Evolutionary conservation across 2,888 invertebrate species (phyloP), one percentile per base, ranked within the genome.

Genomic region (Noctua comes): DNA sequence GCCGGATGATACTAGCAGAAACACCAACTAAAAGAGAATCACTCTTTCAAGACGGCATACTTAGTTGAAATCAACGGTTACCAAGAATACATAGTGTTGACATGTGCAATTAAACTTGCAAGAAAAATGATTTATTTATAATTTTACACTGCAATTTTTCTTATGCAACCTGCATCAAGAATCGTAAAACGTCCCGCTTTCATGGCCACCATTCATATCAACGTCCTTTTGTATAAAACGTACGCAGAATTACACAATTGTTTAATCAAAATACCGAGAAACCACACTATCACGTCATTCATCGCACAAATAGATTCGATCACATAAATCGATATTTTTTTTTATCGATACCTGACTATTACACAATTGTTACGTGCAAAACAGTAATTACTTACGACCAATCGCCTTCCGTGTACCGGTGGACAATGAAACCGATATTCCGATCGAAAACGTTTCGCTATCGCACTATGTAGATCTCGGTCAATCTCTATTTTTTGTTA

Each of bases 371-470:
- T 95, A 95, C 95, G 95, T 95, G 93, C 93, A 92, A 92, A 91
- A 93, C 90, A 89, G 93, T 95, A 95, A 95, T 95, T 95, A 96
- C 91, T 90, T 88, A 89, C 89, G 79, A 76, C 86, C 92, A 90
- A 91, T 92, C 93, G 92, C 95, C 95, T 95, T 95, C 95, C 95
- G 95, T 94, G 92, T 94, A 93, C 93, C 93, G 91, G 91, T 86
- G 92, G 93, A 95, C 96, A 95, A 96, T 96, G 93, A 94, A 95
- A 94, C 92, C 93, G 93, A 94, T 94, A 95, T 94, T 93, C 31
- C 92, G 94, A 92, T 93, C 91, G 93, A 93, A 95, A 95, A 93
- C 92, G 92, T 91, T 92, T 91, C 92, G 89, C 90, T 92, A 92
- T 92, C 93, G 88, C 91, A 92, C 88, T 88, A 88, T 91, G 90